Evolutionary conservation across 2,888 invertebrate species (phyloP), one percentile per base, ranked within the genome.

Genomic region (Erebia palarica): DNA sequence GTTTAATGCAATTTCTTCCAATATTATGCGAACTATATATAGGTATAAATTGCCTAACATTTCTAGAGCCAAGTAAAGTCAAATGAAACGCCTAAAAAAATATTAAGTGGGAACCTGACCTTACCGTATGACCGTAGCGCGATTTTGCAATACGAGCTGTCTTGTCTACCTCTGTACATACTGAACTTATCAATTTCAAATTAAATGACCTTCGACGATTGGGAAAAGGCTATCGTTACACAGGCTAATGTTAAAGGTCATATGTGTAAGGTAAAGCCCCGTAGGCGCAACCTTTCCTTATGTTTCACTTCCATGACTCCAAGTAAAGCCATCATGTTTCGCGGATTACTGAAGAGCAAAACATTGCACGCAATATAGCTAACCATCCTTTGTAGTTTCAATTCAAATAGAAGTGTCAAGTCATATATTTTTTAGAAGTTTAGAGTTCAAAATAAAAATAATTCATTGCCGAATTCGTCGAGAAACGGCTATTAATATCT

Each of bases 151-250:
- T 64, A 73, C 63, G 51, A 74, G 72, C 68, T 36, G 36, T 36
- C 36, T 73, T 71, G 69, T 69, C 69, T 71, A 61, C 68, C 53
- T 69, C 70, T 72, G 53, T 74, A 73, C 2, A 10, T 58, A 58
- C 14, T 73, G 21, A 58, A 51, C 66, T 73, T 75, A 75, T 75
- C 72, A 69, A 61, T 71, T 72, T 70, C 57, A 67, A 70, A 60
- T 53, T 36, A 73, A 66, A 11, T 66, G 69, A 76, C 77, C 74
- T 78, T 78, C 77, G 63, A 64, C 27, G 57, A 73, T 75, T 76
- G 70, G 69, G 65, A 55, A 66, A 73, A 57, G 72, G 74, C 65
- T 61, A 73, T 66, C 42, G 44, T 42, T 4, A 44, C 7, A 36
- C 5, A 64, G 57, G 69, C 63, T 61, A 73, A 75, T 65, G 63